A percentile compares a stretch with the other conserved stretches of the same genome.
phyloP scores from a whole-genome alignment of 2,113 vertebrate species.

The Oriolus oriolus region DNA sequence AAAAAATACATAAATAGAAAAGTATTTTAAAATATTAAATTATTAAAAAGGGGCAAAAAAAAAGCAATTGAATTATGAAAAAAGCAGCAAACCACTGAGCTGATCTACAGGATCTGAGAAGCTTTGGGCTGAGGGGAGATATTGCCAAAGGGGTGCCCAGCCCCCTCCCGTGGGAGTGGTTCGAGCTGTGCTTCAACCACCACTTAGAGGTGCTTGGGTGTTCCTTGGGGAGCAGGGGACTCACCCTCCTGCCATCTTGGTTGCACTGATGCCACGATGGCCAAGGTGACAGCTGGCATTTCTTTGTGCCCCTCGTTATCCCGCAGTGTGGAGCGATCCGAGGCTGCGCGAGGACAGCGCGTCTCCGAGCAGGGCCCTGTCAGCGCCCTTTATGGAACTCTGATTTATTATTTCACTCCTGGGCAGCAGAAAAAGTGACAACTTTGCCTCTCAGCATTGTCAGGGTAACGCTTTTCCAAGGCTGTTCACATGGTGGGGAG shows the following conservation, averaged over 20 bases:
- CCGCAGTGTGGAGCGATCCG: fast-evolving
- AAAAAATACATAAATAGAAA: not conserved
- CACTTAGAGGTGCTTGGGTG: not conserved
- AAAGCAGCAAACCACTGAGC: fast-evolving
- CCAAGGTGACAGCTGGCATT: not conserved
- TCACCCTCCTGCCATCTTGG: not conserved
- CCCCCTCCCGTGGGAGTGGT: not conserved
- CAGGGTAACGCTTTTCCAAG: not conserved
- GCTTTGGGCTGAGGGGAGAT: not conserved
- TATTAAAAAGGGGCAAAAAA: not conserved
- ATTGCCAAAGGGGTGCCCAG: not conserved
- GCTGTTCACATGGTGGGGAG: not conserved
- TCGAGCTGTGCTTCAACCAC: not conserved
- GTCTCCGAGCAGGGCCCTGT: not conserved
- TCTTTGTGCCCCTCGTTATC: not conserved
- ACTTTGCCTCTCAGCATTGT: not conserved
- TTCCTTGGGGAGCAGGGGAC: not conserved
- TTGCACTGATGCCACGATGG: not conserved
- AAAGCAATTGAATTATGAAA: not conserved
- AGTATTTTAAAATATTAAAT: not conserved
- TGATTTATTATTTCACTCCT: conserved; percentile 31
- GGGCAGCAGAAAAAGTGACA: conserved; percentile 7
- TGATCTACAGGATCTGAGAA: not conserved
- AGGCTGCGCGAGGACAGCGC: not conserved
- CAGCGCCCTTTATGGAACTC: not conserved